These are phyloP conservation scores for Empidonax alnorum DNA, from an alignment of 2,113 vertebrate species.

Conservation along the genomic window DNA sequence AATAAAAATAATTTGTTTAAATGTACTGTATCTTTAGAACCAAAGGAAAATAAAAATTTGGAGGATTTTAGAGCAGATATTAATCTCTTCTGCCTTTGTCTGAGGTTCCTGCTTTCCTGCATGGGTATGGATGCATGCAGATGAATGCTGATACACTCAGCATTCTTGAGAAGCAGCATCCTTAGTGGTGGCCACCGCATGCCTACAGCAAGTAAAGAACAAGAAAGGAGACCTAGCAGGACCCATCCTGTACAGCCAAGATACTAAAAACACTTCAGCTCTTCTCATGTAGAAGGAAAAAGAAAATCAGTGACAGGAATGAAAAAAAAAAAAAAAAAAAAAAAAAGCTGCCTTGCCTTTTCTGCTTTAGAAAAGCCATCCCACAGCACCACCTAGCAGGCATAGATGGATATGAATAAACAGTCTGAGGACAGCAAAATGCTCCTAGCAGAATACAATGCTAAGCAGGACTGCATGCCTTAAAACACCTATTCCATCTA, in stretches of 20 bases:
- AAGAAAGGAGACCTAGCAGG: background rate
- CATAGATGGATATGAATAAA: background rate
- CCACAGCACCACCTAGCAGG: conserved; percentile 67
- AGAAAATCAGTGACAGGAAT: background rate
- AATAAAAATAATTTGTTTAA: background rate
- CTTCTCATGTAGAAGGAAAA: background rate
- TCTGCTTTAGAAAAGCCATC: conserved; percentile 34
- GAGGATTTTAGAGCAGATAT: background rate
- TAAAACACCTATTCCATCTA: background rate
- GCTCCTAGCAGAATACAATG: background rate
- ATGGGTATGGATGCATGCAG: rapidly evolving
- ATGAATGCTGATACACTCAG: background rate
- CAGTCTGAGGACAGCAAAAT: background rate
- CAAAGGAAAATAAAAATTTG: background rate
- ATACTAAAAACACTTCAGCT: background rate
- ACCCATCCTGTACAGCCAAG: background rate
- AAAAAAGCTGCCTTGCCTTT: background rate
- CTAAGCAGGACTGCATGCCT: background rate
- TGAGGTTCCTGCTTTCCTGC: background rate
- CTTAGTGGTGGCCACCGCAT: background rate
- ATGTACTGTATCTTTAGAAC: background rate
- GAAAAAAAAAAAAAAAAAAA: background rate
- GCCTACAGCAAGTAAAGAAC: background rate
- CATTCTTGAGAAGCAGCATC: background rate
- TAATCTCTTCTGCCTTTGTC: background rate